These are phyloP conservation scores for Mus pahari DNA, from an alignment of 2,113 vertebrate genomes.

Conservation along the genomic window DNA sequence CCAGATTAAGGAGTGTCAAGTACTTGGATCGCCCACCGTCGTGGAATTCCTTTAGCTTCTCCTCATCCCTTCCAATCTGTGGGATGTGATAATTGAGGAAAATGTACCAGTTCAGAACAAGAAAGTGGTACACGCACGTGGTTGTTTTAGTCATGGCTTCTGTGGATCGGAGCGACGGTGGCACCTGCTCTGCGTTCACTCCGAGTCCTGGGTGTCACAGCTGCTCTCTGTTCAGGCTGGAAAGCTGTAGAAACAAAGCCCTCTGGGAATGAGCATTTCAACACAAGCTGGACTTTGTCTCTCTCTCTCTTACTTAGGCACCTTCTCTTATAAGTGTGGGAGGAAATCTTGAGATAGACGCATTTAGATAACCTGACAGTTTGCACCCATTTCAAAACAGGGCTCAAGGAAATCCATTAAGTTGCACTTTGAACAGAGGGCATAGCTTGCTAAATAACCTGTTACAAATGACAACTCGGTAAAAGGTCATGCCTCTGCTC, in stretches of 20 bases:
- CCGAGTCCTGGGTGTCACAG: not conserved
- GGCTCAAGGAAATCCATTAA: not conserved
- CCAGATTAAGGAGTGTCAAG: conserved; percentile 89
- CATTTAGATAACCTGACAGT: conserved; percentile 71
- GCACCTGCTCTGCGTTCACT: not conserved
- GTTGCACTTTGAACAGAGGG: not conserved
- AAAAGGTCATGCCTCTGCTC: not conserved
- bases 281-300: conserved; percentile 50
- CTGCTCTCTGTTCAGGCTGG: not conserved
- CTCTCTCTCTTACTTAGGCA: conserved; percentile 12
- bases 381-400: conserved; percentile 71
- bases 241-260: not conserved
- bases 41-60: conserved; percentile 73
- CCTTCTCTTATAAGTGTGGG: conserved; percentile 47
- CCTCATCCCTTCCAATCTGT: not conserved
- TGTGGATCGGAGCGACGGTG: not conserved
- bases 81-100: conserved; percentile 81
- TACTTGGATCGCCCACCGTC: conserved; percentile 87
- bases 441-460: not conserved
- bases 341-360: conserved; percentile 70
- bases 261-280: not conserved
- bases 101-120: conserved; percentile 85
- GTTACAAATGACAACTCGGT: not conserved
- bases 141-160: conserved; percentile 77
- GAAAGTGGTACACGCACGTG: conserved; percentile 79